A percentile compares a stretch with the other conserved stretches of the same genome.
Conservation (phyloP, 2,113 vertebrate genomes). For the Etheostoma cragini region DNA sequence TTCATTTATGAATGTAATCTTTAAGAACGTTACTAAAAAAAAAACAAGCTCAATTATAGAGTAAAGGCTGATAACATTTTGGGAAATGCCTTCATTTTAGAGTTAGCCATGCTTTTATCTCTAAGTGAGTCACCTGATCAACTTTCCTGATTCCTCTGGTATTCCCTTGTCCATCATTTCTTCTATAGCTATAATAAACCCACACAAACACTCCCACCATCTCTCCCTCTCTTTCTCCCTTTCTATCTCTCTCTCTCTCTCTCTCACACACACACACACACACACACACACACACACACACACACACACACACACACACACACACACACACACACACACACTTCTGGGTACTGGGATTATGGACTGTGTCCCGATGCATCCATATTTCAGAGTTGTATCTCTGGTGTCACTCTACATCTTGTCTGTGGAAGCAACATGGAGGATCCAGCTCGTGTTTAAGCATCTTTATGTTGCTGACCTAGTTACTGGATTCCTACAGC, state of each 20-base stretch:
- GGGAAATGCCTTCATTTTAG: not conserved
- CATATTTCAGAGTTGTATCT: constrained; percentile 82
- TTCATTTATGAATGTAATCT: constrained; percentile 9
- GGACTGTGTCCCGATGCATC: constrained; percentile 74
- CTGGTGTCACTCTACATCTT: constrained; percentile 80
- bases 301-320: constrained; percentile 11
- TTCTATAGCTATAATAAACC: constrained; percentile 45
- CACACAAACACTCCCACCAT: constrained; percentile 20
- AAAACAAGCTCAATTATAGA: constrained; percentile 11
- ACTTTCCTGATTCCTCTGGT: constrained; percentile 39
- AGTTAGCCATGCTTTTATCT: constrained; percentile 43
- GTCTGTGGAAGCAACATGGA: constrained; percentile 71
- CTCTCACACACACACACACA: not conserved
- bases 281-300: not conserved
- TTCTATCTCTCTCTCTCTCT: too few relatives aligned
- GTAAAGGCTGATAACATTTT: constrained; percentile 34
- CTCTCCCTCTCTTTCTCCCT: too few relatives aligned
- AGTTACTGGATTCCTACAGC: constrained; percentile 66
- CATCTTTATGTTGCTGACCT: constrained; percentile 79
- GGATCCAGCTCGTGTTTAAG: constrained; percentile 64
- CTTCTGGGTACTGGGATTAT: constrained; percentile 72
- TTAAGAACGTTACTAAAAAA: not conserved
- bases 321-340: constrained; percentile 8
- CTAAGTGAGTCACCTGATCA: constrained; percentile 47
- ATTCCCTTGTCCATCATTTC: constrained; percentile 60